Conservation (phyloP, 2,113 vertebrate species). For the Syrmaticus mikado region DNA sequence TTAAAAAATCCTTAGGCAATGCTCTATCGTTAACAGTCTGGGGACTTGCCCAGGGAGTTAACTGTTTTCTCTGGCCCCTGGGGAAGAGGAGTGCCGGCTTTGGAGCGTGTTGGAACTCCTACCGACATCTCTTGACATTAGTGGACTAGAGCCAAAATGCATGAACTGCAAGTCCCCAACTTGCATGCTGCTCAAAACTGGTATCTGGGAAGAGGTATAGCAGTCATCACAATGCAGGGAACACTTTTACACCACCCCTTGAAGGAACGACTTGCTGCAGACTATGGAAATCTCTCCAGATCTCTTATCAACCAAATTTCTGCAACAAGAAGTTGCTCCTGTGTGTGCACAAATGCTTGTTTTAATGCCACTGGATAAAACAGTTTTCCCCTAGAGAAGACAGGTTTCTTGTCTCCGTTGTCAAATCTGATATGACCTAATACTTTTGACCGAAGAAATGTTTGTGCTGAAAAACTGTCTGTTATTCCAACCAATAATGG, state of each 20-base stretch:
- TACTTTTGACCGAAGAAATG: background rate
- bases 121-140: background rate
- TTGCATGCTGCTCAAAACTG: background rate
- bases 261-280: background rate
- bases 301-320: background rate
- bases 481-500: background rate
- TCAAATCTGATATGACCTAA: background rate
- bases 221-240: background rate
- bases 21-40: background rate
- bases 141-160: slow-evolving; percentile 23
- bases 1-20: background rate
- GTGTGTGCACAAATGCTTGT: background rate
- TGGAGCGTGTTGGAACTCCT: slow-evolving; percentile 3
- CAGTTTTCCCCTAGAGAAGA: background rate
- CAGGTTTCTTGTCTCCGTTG: background rate
- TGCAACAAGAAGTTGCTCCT: background rate
- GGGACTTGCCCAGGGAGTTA: background rate
- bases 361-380: background rate
- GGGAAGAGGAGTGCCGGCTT: slow-evolving; percentile 24
- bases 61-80: background rate
- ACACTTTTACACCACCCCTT: background rate
- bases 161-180: background rate
- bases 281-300: background rate
- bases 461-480: background rate
- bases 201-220: background rate